Conservation (phyloP, 2,888 invertebrate species). For the Tipula vernalis region DNA sequence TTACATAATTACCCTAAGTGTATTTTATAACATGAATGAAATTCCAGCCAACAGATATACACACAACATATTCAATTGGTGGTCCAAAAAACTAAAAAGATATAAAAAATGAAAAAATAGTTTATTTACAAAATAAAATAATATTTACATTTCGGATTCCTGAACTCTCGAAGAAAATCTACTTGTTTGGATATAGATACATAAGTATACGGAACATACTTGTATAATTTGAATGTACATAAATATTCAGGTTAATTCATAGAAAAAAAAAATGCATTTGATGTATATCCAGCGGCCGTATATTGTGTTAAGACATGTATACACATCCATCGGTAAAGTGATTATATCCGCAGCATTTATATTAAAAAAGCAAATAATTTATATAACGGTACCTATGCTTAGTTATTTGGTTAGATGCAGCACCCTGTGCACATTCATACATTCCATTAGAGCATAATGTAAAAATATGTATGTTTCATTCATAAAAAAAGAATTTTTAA, state of each 20-base stretch:
- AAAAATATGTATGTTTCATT: not conserved
- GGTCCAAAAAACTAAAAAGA: not conserved
- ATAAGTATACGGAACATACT: not conserved
- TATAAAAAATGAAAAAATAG: not conserved
- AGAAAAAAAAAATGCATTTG: not conserved
- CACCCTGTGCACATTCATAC: slow-evolving; percentile 5
- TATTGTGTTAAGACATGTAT: not conserved
- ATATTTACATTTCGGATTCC: not conserved
- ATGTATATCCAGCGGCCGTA: not conserved
- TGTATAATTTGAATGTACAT: too few species aligned
- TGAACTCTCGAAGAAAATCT: not conserved
- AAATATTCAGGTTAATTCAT: not conserved
- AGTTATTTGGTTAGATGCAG: not conserved
- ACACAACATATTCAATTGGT: not conserved
- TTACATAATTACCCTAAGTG: not conserved
- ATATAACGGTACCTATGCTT: not conserved
- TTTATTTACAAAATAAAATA: slow-evolving; percentile 4
- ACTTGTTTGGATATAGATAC: not conserved
- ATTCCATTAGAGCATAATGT: not conserved
- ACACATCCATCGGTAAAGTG: not conserved
- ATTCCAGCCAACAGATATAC: not conserved
- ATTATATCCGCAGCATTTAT: not conserved
- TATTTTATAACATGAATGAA: not conserved
- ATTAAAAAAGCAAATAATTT: not conserved
- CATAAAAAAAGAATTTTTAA: not conserved